phyloP scores from a whole-genome alignment of 2,797 vertebrate genomes.

The Coranthus polyacanthus region DNA sequence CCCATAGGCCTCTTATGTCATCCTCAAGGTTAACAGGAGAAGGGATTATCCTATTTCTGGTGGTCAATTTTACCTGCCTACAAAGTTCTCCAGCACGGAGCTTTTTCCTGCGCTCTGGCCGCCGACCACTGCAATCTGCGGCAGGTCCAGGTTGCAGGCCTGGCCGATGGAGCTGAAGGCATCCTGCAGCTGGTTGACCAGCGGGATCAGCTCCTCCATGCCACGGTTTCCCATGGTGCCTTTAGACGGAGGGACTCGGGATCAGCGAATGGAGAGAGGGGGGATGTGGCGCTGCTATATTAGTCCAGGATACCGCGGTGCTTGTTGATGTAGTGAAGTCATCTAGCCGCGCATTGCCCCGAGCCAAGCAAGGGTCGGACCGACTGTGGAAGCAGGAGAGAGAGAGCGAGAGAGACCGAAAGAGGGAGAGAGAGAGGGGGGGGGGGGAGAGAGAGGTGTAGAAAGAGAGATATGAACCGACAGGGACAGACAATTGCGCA shows the following conservation, averaged over 20 bases:
- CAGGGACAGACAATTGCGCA: constrained; percentile 81
- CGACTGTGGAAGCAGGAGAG: constrained; percentile 60
- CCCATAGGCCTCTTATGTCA: constrained; percentile 75
- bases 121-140: constrained; percentile 95
- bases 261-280: constrained; percentile 64
- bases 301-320: constrained; percentile 80
- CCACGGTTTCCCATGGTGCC: constrained; percentile 87
- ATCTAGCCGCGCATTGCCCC: constrained; percentile 79
- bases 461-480: constrained; percentile 53
- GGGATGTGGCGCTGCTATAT: constrained; percentile 73
- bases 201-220: constrained; percentile 95
- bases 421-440: constrained; percentile 26
- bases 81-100: constrained; percentile 97
- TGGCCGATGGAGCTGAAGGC: constrained; percentile 94
- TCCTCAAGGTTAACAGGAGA: constrained; percentile 68
- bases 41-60: constrained; percentile 78
- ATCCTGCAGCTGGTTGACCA: constrained; percentile 95
- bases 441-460: neutral
- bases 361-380: constrained; percentile 77
- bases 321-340: constrained; percentile 81
- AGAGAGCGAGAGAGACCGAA: constrained; percentile 24
- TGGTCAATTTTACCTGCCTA: constrained; percentile 89
- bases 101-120: constrained; percentile 97
- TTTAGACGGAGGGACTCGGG: constrained; percentile 69
- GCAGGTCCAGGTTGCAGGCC: constrained; percentile 93